phyloP scores from a whole-genome alignment of 37 sponge, comb jelly and placozoan genomes.

The Diacarnus erythraeanus region DNA sequence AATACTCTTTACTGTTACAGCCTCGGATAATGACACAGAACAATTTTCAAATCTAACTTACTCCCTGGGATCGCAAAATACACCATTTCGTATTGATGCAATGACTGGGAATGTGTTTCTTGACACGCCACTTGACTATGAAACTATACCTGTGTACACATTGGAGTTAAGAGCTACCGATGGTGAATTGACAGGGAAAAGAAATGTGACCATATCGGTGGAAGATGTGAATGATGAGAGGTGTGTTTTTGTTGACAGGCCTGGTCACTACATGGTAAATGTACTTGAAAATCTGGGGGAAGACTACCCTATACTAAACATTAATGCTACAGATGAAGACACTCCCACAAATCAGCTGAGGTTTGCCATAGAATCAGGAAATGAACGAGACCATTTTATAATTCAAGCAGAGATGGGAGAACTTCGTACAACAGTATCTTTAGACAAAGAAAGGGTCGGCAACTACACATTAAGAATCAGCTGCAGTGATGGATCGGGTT shows the following conservation, averaged over 20 bases:
- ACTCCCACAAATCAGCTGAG: conserved; percentile 15
- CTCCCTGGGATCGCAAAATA: neutral
- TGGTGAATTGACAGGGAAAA: neutral
- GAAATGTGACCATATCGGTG: conserved; percentile 25
- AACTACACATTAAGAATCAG: conserved; percentile 51
- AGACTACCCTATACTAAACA: conserved; percentile 1
- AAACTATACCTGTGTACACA: conserved; percentile 2
- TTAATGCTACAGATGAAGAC: conserved; percentile 58
- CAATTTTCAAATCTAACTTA: conserved; percentile 23
- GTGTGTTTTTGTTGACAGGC: conserved; percentile 21
- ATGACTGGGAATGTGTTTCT: conserved; percentile 24
- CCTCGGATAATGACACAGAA: conserved; percentile 47
- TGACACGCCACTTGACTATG: conserved; percentile 34
- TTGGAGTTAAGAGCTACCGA: conserved; percentile 22
- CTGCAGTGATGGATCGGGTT: conserved; percentile 35
- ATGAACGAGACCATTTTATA: conserved; percentile 15
- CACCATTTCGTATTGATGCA: conserved; percentile 41
- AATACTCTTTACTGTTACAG: neutral
- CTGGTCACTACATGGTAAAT: neutral
- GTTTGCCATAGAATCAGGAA: conserved; percentile 49
- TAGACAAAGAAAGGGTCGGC: conserved; percentile 52
- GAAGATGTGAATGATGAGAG: conserved; percentile 53
- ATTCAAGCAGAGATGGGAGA: conserved; percentile 34
- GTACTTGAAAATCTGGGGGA: conserved; percentile 22
- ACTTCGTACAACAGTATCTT: conserved; percentile 18